phyloP scores from a whole-genome alignment of 35 echinoderm and acorn worm genomes.

The Strongylocentrotus purpuratus region DNA sequence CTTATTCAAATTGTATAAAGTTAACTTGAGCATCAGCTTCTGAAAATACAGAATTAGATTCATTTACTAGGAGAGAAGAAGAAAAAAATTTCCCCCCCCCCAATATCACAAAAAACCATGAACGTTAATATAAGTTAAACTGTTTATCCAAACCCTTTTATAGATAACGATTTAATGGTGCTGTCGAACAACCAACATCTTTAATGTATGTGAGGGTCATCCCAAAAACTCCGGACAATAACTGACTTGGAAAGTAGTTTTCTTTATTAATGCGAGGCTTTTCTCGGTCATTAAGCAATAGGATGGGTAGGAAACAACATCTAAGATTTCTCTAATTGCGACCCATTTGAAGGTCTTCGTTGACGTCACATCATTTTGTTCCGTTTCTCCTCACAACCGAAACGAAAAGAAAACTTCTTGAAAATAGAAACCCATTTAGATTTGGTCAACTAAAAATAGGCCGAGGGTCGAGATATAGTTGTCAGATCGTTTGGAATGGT shows the following conservation, averaged over 20 bases:
- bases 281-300: conserved; percentile 12
- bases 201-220: neutral
- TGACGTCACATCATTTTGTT: conserved; percentile 38
- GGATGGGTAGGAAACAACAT: conserved; percentile 13
- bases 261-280: conserved; percentile 12
- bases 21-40: neutral
- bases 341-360: conserved; percentile 35
- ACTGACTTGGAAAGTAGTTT: neutral
- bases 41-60: neutral
- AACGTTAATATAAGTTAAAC: too few relatives aligned
- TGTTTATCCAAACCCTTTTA: too few relatives aligned
- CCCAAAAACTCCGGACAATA: neutral
- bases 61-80: too few relatives aligned
- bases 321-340: conserved; percentile 20
- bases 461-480: neutral
- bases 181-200: too few relatives aligned
- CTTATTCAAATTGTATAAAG: neutral
- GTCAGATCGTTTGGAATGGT: neutral
- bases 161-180: too few relatives aligned
- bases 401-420: neutral
- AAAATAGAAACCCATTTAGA: neutral
- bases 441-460: neutral
- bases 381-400: neutral
- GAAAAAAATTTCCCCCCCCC: too few relatives aligned
- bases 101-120: too few relatives aligned